phyloP scores from a whole-genome alignment of 2,797 vertebrate species.

The Gymnoscopelus braueri region DNA sequence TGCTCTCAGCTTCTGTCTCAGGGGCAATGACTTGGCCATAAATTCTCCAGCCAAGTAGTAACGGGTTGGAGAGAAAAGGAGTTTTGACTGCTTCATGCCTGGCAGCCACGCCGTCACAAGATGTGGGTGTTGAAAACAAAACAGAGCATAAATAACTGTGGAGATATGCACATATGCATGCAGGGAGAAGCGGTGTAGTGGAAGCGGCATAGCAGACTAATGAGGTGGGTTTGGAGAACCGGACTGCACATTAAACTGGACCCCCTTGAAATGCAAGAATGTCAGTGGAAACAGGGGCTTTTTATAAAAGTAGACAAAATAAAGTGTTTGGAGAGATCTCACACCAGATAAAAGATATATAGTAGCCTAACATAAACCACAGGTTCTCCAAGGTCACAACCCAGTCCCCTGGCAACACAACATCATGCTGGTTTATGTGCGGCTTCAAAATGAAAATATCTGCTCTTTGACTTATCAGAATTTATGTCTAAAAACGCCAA shows the following conservation, averaged over 20 bases:
- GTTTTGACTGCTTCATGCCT: slow-evolving; percentile 66
- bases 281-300: slow-evolving; percentile 36
- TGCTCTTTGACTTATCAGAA: neutral
- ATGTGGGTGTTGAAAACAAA: slow-evolving; percentile 73
- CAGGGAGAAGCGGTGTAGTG: slow-evolving; percentile 43
- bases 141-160: slow-evolving; percentile 70
- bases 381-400: slow-evolving; percentile 22
- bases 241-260: slow-evolving; percentile 22
- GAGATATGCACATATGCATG: slow-evolving; percentile 67
- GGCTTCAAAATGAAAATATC: slow-evolving; percentile 25
- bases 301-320: slow-evolving; percentile 20
- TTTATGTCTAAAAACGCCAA: too few relatives aligned
- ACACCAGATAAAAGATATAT: slow-evolving; percentile 23
- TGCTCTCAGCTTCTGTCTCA: slow-evolving; percentile 68
- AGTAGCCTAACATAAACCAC: slow-evolving; percentile 23
- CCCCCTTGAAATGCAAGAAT: slow-evolving; percentile 62
- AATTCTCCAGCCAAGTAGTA: slow-evolving; percentile 69
- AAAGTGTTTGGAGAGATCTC: slow-evolving; percentile 28
- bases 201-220: slow-evolving; percentile 38
- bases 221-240: slow-evolving; percentile 55
- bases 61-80: slow-evolving; percentile 51
- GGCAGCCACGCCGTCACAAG: slow-evolving; percentile 68
- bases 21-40: slow-evolving; percentile 71
- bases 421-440: neutral
- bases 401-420: slow-evolving; percentile 33